Evolutionary conservation across 2,797 vertebrate species (phyloP).

Genomic region (Betta splendens): DNA sequence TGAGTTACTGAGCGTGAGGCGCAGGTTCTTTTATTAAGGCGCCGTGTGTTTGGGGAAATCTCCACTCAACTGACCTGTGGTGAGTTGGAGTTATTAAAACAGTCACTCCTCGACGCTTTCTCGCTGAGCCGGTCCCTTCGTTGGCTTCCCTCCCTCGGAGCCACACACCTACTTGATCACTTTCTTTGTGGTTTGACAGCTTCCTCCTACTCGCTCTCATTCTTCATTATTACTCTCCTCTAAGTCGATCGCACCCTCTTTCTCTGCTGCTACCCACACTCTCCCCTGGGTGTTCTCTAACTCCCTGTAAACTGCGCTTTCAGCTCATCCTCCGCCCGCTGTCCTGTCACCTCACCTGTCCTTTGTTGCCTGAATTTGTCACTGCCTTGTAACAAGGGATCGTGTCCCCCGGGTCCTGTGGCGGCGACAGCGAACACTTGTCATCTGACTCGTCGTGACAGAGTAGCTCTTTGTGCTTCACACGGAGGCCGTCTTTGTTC

Average conservation of each 20-base stretch:
- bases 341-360: conserved; percentile 72
- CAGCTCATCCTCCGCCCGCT: conserved; percentile 57
- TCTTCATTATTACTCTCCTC: conserved; percentile 74
- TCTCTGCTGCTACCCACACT: conserved; percentile 60
- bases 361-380: conserved; percentile 67
- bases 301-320: conserved; percentile 60
- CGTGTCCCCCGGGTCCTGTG: conserved; percentile 53
- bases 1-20: conserved; percentile 73
- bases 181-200: conserved; percentile 72
- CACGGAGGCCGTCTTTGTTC: conserved; percentile 42
- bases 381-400: conserved; percentile 60
- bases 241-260: conserved; percentile 59
- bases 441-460: conserved; percentile 69
- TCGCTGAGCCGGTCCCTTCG: conserved; percentile 49
- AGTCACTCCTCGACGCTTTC: conserved; percentile 52
- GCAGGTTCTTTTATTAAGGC: conserved; percentile 77
- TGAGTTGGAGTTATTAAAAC: conserved; percentile 81
- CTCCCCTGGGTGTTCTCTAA: conserved; percentile 62
- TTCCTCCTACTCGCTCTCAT: conserved; percentile 69
- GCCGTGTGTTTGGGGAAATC: conserved; percentile 70
- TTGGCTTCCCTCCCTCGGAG: conserved; percentile 49
- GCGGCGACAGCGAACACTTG: conserved; percentile 65
- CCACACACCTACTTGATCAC: conserved; percentile 73
- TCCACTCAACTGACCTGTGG: conserved; percentile 75
- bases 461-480: conserved; percentile 48